Evolutionary conservation across 2,113 vertebrate species (phyloP), one percentile per base, ranked within the genome.

Genomic region (Apus apus): DNA sequence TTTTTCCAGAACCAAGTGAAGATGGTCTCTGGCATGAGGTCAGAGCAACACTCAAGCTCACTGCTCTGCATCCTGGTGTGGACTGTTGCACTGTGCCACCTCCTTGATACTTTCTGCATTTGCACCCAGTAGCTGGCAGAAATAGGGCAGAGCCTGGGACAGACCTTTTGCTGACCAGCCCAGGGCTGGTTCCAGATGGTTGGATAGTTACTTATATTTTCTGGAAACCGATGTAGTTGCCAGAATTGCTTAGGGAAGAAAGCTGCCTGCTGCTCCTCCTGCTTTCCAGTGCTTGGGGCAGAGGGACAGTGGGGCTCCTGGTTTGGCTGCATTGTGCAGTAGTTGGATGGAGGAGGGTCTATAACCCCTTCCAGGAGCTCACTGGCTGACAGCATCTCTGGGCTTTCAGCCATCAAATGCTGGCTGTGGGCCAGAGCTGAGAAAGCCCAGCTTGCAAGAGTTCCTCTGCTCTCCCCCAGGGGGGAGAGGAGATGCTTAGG

Each of bases 361-460:
- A 29, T 36, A 45, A 40, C 40, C 57, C 45, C 21, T 22, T 71
- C 65, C 34, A 72, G 61, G 56, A 93, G 23, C 51, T 66, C 2
- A 0, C 38, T 40, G 79, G 16, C 29, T 0, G 0, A 36, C 14
- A 34, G 32, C 11, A n/a, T 51, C 50, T 22, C 51, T 71, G 62
- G 62, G 26, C 78, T 86, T 20, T 5, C 34, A 36, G 67, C 72
- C 27, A 17, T 3, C 54, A 26, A 21, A 11, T 0, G 0, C 23
- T 85, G 76, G 38, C 65, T 60, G 20, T 2, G 3, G 32, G 45
- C 38, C 68, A 71, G 68, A 65, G 30, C 58, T 46, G 74, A 29
- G 66, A 56, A 53, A 82, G 70, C 45, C 70, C 57, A 26, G 64
- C 50, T 29, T 17, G 17, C n/a, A 22, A 36, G 23, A 32, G 22